Base-by-base conservation (phyloP, 2,113 vertebrate species). In the Danionella cerebrum region DNA sequence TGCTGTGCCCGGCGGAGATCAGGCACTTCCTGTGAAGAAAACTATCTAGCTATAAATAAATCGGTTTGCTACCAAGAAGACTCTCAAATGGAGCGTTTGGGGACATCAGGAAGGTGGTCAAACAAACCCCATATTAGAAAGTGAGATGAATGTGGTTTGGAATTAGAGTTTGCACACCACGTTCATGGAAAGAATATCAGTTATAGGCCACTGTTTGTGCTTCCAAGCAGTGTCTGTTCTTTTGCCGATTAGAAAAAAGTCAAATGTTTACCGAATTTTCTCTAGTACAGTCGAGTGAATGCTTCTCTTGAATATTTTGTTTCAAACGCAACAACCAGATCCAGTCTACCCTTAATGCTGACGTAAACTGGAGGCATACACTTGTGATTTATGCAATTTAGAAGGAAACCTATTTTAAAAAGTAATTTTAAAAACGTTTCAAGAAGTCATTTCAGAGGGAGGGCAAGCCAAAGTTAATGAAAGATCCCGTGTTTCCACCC, bases 1-100 rank as follows among this genome's bases (percentile, higher is more conserved):
- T 79, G 85, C 79, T 78, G 75, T 73, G 74, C 76, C 78, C 71
- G 73, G 59, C 24, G 65, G 67, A 64, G 41, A 74, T 82, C 75
- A 71, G 70, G 78, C 78, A 76, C 31, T 75, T 72, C 52, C 59
- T 52, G n/a, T n/a, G 33, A 60, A 67, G 50, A 51, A 42, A 12
- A 51, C 41, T 6, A 42, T 39, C 48, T 31, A 67, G 21, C 18
- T 55, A 53, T 41, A 7, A 51, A 25, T 33, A 63, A 14, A 41
- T 41, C 52, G 41, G 39, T 57, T 54, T 50, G 35, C 57, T 24
- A 36, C 21, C 3, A 12, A 57, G 25, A 52, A 31, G 14, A 51
- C 58, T 53, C 42, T 31, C 38, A 16, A 13, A 12, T 27, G 14
- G 5, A 64, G 1, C 8, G 7, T 31, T 41, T 35, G 22, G 65